A percentile compares a stretch with the other conserved stretches of the same genome.
These are phyloP conservation scores for Dipodomys stephensi DNA, from an alignment of 2,113 vertebrate species.

Conservation along the genomic window DNA sequence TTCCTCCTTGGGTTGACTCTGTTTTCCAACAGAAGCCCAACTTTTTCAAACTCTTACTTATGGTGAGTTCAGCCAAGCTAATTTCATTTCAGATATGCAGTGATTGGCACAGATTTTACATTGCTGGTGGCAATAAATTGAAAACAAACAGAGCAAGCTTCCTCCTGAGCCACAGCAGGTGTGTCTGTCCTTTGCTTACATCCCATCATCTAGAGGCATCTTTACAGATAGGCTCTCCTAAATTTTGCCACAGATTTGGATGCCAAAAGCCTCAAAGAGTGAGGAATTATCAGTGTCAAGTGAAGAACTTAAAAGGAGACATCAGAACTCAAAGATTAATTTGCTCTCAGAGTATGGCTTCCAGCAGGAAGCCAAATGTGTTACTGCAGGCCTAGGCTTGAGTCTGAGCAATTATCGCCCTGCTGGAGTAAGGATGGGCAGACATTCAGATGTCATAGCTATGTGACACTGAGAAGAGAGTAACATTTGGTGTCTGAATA, in stretches of 20 bases:
- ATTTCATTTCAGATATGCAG: not conserved
- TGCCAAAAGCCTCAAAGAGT: not conserved
- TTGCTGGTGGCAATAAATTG: not conserved
- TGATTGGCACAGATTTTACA: not conserved
- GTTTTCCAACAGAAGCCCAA: not conserved
- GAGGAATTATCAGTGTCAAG: conserved; percentile 39
- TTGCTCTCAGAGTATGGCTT: not conserved
- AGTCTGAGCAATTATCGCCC: conserved; percentile 79
- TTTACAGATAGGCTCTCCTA: not conserved
- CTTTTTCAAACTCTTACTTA: not conserved
- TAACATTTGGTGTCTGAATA: conserved; percentile 61
- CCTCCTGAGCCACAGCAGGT: not conserved
- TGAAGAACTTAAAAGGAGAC: conserved; percentile 7
- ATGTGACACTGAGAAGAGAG: conserved; percentile 63
- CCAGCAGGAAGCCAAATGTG: conserved; percentile 51
- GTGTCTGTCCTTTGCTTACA: not conserved
- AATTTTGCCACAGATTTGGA: not conserved
- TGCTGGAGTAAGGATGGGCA: conserved; percentile 74
- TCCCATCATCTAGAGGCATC: not conserved
- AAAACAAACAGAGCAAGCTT: not conserved
- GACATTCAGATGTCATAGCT: conserved; percentile 71
- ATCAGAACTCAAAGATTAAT: not conserved
- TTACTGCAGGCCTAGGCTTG: conserved; percentile 54
- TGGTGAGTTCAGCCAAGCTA: not conserved
- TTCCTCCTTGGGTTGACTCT: not conserved